Base-by-base conservation (phyloP, 2,888 invertebrate species). In the Tenthredo scrophulariae region DNA sequence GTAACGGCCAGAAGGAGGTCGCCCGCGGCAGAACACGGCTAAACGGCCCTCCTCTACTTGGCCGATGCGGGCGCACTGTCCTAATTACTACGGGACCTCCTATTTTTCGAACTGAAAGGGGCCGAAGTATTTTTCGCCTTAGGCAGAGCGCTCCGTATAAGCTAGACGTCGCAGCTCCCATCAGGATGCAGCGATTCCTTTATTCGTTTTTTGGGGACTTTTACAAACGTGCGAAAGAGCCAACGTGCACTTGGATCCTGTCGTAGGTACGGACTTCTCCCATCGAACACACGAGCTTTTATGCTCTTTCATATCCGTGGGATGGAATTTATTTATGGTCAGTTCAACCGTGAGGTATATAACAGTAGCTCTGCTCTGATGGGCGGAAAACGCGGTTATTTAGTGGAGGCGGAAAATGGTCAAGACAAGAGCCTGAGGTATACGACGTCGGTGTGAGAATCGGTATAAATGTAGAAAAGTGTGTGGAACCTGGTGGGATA, bases 41-140 rank as follows among this genome's bases (percentile, higher is more conserved):
- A 62, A 75, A 75, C 84, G 75, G 58, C 50, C 33, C n/a, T 70
- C 26, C 33, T 62, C 80, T 80, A 67, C 83, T 50, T 26, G 46
- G 67, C 50, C 75, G 80, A 93, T 93, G 92, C 93, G 93, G 93
- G 93, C 92, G 89, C 90, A 93, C 93, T 93, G 93, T 93, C 92
- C 93, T 92, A 93, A 93, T 93, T 93, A 93, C 92, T 92, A 92
- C 92, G 91, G 91, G 91, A 88, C 89, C 90, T 90, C 89, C 89
- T 90, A 90, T 92, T 90, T 90, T 91, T 90, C 90, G 88, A 88
- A 88, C 91, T 91, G 89, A 91, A 91, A 90, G 89, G 89, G 91
- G 90, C 91, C 91, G 91, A 91, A 91, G 88, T 91, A 91, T 91
- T 91, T 89, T 89, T 85, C 70, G 87, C 86, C 86, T 86, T 79